Base-by-base conservation (phyloP, 2,113 vertebrate genomes). In the Machaerirhynchus nigripectus region DNA sequence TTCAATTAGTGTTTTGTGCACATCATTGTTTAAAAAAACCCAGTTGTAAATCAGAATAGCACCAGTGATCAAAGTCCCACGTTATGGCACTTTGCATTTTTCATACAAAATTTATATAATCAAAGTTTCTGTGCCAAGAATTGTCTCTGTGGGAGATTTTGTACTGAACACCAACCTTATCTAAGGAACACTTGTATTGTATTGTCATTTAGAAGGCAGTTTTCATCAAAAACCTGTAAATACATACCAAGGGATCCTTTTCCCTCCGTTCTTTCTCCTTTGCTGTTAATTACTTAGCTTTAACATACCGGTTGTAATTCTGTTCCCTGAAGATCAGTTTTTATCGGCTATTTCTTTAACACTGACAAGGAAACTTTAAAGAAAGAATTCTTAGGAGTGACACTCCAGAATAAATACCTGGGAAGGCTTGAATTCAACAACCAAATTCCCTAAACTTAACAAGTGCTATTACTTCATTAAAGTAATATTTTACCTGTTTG, bases 1-100 rank as follows among this genome's bases (percentile, higher is more conserved):
- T 95, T 95, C 93, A 97, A 93, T 95, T 67, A 95, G 71, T 91
- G 42, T 81, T 95, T 97, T 96, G 90, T 97, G 89, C 93, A 75
- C 55, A 87, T 94, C 71, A 56, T 26, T 40, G 71, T 96, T 71
- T 42, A 83, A 96, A 97, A 96, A 94, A 37, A 8, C 1, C 1
- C 77, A 78, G 53, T 44, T 57, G 50, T 92, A 96, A 97, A 95
- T 96, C 89, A 78, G 60, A 65, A 81, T 47, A 57, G 49, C 37
- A n/a, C 52, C 59, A 89, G 69, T 95, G 93, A 96, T 97, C 96
- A 78, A 83, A 63, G 70, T 90, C 68, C 20, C 44, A 57, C 69
- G 75, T 90, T 84, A 87, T 79, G 47, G 44, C 81, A 92, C 86
- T 88, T 79, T 15, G 49, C 61, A 86, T 95, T 97, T 97, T 85